Conservation (phyloP, 2,888 invertebrate genomes). For the Mesochorus sp. region DNA sequence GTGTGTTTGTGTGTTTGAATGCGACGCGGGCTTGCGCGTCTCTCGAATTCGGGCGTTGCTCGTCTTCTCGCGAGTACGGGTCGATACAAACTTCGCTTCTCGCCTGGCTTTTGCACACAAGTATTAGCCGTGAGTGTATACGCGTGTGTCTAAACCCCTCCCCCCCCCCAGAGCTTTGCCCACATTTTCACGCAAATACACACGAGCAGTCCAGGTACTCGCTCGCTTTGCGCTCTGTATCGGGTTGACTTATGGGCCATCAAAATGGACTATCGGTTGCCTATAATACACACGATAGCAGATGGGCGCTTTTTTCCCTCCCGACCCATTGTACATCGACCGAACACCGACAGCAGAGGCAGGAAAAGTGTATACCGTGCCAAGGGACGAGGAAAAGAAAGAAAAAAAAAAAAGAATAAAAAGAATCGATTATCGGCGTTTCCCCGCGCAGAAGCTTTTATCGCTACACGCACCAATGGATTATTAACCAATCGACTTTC, state of each 20-base stretch:
- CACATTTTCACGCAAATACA: conserved; percentile 2
- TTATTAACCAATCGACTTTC: conserved; percentile 21
- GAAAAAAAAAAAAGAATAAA: neutral
- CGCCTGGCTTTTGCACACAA: neutral
- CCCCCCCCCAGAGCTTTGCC: neutral
- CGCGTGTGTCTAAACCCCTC: neutral
- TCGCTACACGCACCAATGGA: conserved; percentile 33
- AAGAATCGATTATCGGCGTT: conserved; percentile 7
- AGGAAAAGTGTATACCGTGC: too few species aligned
- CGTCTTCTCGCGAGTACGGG: conserved; percentile 40
- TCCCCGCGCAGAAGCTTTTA: conserved; percentile 20
- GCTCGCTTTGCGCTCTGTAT: neutral
- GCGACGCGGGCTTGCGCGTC: conserved; percentile 32
- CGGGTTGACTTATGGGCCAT: neutral
- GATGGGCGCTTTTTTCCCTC: neutral
- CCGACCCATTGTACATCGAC: neutral
- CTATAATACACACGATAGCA: neutral
- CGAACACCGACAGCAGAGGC: too few species aligned
- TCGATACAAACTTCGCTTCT: conserved; percentile 34
- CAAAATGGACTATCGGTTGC: conserved; percentile 1
- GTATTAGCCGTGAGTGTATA: neutral
- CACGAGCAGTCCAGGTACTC: too few species aligned
- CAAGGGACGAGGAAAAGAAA: neutral
- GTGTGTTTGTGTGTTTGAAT: conserved; percentile 23
- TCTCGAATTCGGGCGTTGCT: conserved; percentile 42